Base-by-base conservation (phyloP, 2,888 invertebrate species). In the Camptogramma bilineatum region DNA sequence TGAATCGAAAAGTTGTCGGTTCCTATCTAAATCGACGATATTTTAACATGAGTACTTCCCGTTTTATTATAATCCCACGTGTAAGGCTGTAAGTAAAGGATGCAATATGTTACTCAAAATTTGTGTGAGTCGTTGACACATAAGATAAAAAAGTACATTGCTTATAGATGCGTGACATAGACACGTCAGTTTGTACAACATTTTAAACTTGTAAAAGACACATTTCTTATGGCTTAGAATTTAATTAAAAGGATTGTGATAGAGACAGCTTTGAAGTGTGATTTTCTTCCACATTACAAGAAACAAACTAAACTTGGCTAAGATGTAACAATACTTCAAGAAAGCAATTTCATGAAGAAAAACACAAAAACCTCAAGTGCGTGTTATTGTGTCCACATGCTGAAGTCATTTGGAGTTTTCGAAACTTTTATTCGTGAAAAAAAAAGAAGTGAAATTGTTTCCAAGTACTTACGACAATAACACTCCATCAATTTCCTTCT, bases 401-500 rank as follows among this genome's bases (percentile, higher is more conserved):
- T 39, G 13, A 39, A 50, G 24, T 42, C 28, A 51, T 50, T 51
- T 17, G 28, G 10, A 42, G 42, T 16, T 28, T 21, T 9, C 16
- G 4, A n/a, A 28, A 54, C 13, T 54, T 46, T 28, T 21, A 44
- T 46, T 54, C 28, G 28, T 28, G 13, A 19, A 28, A 51, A 51
- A 17, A 39, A 44, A 58, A 51, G n/a, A 58, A 58, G 28, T 59
- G n/a, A 46, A 44, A 44, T 44, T 7, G 44, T 52, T 28, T 51
- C 17, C 42, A 42, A 51, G 19, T 52, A 52, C 51, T 18, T 46
- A 34, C 46, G 13, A 46, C 5, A 51, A 57, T 58, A 18, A 13
- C n/a, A 58, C 18, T 58, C 51, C 57, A 42, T 57, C 17, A 51
- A 52, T 58, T 51, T 58, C 1, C 28, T 52, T 28, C 28, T 16